Percentiles rank a stretch among this genome's conserved stretches.
Evolutionary conservation across 2,113 vertebrate species (phyloP).

Genomic region (Microcebus tavaratra): DNA sequence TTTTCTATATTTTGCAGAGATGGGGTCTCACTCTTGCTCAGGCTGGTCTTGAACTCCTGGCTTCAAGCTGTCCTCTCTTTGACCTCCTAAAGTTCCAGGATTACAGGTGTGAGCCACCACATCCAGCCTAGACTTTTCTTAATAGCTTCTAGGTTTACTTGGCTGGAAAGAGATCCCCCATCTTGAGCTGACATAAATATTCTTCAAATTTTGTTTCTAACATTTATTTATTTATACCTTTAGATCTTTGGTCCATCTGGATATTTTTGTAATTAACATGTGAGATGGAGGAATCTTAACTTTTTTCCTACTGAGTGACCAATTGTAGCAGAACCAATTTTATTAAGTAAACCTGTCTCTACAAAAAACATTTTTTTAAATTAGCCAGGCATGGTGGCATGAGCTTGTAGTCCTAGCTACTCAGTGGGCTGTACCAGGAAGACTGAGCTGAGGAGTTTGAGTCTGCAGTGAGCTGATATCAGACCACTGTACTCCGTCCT

Average conservation of each 20-base stretch:
- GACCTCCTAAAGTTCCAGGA: too few relatives aligned
- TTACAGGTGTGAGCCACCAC: too few relatives aligned
- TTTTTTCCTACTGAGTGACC: constrained; percentile 44
- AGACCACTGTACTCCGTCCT: too few relatives aligned
- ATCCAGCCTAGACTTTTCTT: neutral
- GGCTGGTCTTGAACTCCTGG: neutral
- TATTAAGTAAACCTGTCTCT: constrained; percentile 29
- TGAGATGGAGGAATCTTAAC: neutral
- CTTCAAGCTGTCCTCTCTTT: neutral
- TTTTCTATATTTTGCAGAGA: neutral
- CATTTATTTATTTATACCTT: constrained; percentile 24
- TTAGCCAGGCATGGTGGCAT: too few relatives aligned
- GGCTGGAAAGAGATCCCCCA: neutral
- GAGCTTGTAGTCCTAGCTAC: too few relatives aligned
- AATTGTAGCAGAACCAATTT: constrained; percentile 31
- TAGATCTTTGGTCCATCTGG: neutral
- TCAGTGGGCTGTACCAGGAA: too few relatives aligned
- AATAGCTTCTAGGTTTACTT: constrained; percentile 26
- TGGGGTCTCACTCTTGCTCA: neutral
- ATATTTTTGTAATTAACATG: constrained; percentile 1
- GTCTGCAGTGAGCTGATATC: too few relatives aligned
- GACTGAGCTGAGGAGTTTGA: too few relatives aligned
- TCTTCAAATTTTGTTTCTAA: neutral
- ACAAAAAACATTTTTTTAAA: too few relatives aligned
- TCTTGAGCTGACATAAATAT: constrained; percentile 7